phyloP scores from a whole-genome alignment of 2,113 vertebrate genomes.

The Chaenogobius annularis region DNA sequence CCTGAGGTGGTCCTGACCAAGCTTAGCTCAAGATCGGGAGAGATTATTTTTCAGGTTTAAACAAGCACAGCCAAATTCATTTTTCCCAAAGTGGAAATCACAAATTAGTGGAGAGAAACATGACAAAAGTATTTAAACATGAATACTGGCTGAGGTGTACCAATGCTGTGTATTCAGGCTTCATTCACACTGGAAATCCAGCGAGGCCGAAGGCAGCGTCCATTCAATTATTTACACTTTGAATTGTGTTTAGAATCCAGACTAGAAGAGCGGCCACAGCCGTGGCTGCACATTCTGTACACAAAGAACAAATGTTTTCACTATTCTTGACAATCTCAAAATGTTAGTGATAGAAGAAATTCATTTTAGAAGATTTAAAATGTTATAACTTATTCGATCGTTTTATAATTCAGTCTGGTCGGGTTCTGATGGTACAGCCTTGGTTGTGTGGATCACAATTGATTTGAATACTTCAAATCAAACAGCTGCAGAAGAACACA shows the following conservation, averaged over 20 bases:
- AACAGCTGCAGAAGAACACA: no score
- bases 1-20: no score
- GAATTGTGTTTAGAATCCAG: not conserved
- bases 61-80: not conserved
- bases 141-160: not conserved
- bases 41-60: not conserved
- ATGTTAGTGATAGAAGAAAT: not conserved
- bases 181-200: not conserved
- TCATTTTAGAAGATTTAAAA: no score
- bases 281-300: not conserved
- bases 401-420: no score
- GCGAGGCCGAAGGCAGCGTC: not conserved
- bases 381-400: no score
- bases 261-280: not conserved
- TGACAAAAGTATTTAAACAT: not conserved
- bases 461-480: no score
- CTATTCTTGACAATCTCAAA: not conserved
- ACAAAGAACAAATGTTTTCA: no score
- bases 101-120: not conserved
- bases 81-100: conserved; percentile 6
- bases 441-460: no score
- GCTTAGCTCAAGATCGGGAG: no score
- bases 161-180: not conserved
- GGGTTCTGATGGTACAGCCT: no score
- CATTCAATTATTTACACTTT: not conserved